These are phyloP conservation scores for Calameuta pallipes DNA, from an alignment of 2,888 invertebrate genomes.

Conservation along the genomic window DNA sequence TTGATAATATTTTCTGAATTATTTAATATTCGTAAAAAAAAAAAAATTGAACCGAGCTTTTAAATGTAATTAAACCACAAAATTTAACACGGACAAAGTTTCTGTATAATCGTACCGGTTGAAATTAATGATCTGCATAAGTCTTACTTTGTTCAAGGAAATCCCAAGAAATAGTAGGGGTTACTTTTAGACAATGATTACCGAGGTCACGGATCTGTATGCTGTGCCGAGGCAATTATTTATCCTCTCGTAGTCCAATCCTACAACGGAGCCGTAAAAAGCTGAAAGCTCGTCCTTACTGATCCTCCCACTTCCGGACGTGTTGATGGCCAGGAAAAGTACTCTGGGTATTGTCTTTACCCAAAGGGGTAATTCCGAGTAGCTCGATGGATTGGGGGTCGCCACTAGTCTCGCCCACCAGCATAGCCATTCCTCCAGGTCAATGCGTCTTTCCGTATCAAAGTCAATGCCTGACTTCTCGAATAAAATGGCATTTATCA, in stretches of 20 bases:
- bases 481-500: conserved; percentile 76
- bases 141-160: too few species aligned
- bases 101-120: too few species aligned
- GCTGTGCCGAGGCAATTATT: conserved; percentile 77
- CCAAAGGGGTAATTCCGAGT: conserved; percentile 78
- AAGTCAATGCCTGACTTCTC: conserved; percentile 48
- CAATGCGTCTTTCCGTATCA: conserved; percentile 56
- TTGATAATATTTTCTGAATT: too few species aligned
- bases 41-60: too few species aligned
- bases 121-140: too few species aligned
- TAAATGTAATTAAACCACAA: too few species aligned
- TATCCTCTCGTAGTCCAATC: conserved; percentile 72
- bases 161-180: too few species aligned
- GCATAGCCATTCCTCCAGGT: conserved; percentile 77
- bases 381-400: conserved; percentile 64
- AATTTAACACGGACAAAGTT: too few species aligned
- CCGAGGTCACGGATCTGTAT: conserved; percentile 79
- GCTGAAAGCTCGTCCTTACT: conserved; percentile 75
- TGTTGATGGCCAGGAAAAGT: conserved; percentile 40
- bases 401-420: conserved; percentile 74
- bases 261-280: conserved; percentile 79
- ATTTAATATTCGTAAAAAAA: too few species aligned
- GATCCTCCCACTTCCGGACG: conserved; percentile 74
- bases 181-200: conserved; percentile 56
- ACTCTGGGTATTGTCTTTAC: conserved; percentile 74